These are phyloP conservation scores for Pituophis catenifer DNA, from an alignment of 2,113 vertebrate species.

Conservation along the genomic window DNA sequence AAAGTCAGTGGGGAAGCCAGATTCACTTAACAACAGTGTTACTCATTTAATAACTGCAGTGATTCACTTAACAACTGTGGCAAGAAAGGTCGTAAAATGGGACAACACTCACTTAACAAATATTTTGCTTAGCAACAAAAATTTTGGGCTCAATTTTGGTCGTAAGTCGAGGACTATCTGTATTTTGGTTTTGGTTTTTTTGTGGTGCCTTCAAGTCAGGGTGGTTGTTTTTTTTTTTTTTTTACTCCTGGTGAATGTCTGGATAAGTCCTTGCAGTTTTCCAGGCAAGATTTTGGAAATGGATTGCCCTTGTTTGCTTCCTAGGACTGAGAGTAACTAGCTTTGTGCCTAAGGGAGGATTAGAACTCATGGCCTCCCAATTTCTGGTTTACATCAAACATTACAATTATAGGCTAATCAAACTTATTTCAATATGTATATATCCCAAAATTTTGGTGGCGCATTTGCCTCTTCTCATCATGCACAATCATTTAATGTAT, in stretches of 20 bases:
- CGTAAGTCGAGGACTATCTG: background rate
- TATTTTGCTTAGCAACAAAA: background rate
- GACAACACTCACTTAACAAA: background rate
- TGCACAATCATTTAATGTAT: background rate
- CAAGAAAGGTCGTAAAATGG: background rate
- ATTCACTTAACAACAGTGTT: background rate
- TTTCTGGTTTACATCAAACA: background rate
- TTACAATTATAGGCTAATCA: background rate
- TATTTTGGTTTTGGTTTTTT: background rate
- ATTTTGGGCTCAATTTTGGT: background rate
- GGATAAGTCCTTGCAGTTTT: background rate
- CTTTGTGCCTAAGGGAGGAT: background rate
- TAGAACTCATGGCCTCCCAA: background rate
- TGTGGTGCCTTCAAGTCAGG: background rate
- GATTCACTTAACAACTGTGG: background rate
- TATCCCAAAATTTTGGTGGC: background rate
- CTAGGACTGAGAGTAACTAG: background rate
- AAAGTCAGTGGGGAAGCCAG: background rate
- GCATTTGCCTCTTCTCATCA: background rate
- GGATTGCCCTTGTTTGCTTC: background rate
- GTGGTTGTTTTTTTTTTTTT: background rate
- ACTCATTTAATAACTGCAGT: background rate
- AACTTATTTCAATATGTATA: too few relatives aligned
- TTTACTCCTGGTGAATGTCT: background rate
- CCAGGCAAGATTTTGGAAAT: background rate